These are phyloP conservation scores for Tokudaia tokunoshimensis DNA, from an alignment of 2,797 vertebrate genomes.

Conservation along the genomic window DNA sequence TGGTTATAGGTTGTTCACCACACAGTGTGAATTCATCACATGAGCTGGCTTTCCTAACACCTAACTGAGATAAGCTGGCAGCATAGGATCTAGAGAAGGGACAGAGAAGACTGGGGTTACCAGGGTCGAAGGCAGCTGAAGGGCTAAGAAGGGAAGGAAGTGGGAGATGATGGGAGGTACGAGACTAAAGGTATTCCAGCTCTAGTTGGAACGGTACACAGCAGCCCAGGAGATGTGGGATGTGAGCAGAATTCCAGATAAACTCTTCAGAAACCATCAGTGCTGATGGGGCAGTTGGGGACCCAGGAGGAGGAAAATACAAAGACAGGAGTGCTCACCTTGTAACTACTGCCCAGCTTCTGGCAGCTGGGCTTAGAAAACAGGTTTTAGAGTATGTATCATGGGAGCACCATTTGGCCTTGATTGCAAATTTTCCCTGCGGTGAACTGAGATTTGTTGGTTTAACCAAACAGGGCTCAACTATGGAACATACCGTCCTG, in stretches of 20 bases:
- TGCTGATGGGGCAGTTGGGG: not conserved
- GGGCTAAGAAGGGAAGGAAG: constrained; percentile 45
- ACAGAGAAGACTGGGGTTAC: constrained; percentile 3
- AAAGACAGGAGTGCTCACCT: constrained; percentile 16
- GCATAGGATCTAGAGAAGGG: not conserved
- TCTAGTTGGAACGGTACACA: not conserved
- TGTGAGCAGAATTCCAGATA: constrained; percentile 46
- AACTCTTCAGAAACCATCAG: constrained; percentile 51
- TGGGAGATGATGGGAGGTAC: not conserved
- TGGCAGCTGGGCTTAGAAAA: constrained; percentile 27
- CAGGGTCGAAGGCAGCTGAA: constrained; percentile 5
- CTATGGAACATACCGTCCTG: constrained; percentile 45
- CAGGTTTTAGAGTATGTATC: constrained; percentile 6
- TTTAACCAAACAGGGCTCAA: constrained; percentile 58
- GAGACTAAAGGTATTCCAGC: constrained; percentile 42
- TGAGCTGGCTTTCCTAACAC: constrained; percentile 45
- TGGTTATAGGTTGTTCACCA: constrained; percentile 41
- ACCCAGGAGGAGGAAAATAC: constrained; percentile 9
- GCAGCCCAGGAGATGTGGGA: not conserved
- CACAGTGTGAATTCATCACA: constrained; percentile 42
- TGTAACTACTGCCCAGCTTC: constrained; percentile 39
- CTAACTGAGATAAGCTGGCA: not conserved
- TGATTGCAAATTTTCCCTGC: constrained; percentile 37
- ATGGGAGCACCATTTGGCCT: constrained; percentile 46
- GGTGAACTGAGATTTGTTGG: constrained; percentile 36